Evolutionary conservation across 2,888 invertebrate species (phyloP), one percentile per base, ranked within the genome.

Genomic region (Coleophora deauratella): DNA sequence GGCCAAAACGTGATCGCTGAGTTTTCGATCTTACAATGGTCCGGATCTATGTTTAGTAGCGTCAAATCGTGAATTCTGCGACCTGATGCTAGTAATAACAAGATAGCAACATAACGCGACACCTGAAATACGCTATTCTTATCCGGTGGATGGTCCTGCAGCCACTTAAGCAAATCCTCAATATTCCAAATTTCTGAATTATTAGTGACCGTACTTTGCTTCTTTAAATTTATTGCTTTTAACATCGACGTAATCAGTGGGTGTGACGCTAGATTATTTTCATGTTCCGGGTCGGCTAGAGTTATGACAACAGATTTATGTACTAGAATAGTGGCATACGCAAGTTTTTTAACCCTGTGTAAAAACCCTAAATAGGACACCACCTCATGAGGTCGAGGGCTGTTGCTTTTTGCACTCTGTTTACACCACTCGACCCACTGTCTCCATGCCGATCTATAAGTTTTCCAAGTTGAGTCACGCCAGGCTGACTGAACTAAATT

Each of bases 311-410:
- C 49, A 0, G 51, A 53, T 12, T 51, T 50, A 15, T 51, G 49
- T 0, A 53, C 48, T n/a, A 48, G 27, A 35, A 53, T 49, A 1
- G 49, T 53, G 0, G 43, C n/a, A 9, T 28, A 14, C 1, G 53
- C 47, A 2, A 51, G 12, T 1, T 44, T 46, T 35, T 34, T 46
- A 4, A 42, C 14, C 3, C 43, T 14, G 0, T 30, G 32, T 1
- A 51, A 34, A 27, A 2, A 45, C 0, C 49, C 36, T 3, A 49
- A 12, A 15, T 48, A 53, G 2, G 45, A 1, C 0, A 41, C 47
- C 0, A 52, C 33, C 1, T 51, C 41, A 1, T 38, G 46, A 0
- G 34, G 13, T 9, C 34, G 34, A 34, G 34, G 34, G 3, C 3
- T 9, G 6, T 10, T 21, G 6, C 3, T 2, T 4, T 21, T 21